A percentile compares a stretch with the other conserved stretches of the same genome.
Conservation (phyloP, 2,888 invertebrate species). For the Trissoscelio sp. region DNA sequence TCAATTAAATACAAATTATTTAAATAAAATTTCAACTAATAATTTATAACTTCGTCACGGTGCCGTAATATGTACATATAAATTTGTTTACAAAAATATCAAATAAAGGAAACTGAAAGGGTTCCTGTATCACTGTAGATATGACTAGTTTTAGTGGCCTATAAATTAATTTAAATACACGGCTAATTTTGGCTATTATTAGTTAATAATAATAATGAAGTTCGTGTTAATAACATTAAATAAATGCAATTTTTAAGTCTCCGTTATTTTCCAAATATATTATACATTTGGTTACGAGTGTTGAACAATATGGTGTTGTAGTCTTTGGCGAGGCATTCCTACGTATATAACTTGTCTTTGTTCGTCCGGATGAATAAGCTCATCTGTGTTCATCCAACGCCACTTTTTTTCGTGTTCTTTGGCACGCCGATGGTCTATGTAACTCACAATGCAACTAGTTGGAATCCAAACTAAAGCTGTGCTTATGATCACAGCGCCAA, state of each 20-base stretch:
- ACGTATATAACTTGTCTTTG: constrained; percentile 89
- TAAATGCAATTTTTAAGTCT: constrained; percentile 1
- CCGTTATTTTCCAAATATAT: too few species aligned
- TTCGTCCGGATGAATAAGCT: constrained; percentile 89
- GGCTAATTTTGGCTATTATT: neutral
- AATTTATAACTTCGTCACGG: neutral
- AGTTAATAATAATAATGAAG: neutral
- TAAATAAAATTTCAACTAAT: neutral
- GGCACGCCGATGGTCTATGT: constrained; percentile 91
- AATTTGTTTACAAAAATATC: neutral
- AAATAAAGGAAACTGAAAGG: constrained; percentile 9
- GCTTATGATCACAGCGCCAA: constrained; percentile 95
- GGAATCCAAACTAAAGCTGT: constrained; percentile 98
- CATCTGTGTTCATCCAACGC: constrained; percentile 89
- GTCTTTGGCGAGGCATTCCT: constrained; percentile 77
- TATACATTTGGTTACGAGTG: constrained; percentile 54
- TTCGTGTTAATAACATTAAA: neutral
- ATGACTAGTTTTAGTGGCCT: constrained; percentile 59
- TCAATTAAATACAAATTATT: neutral
- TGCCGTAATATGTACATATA: neutral
- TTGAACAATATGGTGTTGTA: constrained; percentile 67
- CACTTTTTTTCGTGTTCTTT: constrained; percentile 89
- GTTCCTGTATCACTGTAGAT: constrained; percentile 34
- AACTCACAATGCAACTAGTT: constrained; percentile 93
- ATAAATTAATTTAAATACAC: constrained; percentile 13